Base-by-base conservation (phyloP, 1,140 invertebrate genomes). In the Meloidogyne exigua region DNA sequence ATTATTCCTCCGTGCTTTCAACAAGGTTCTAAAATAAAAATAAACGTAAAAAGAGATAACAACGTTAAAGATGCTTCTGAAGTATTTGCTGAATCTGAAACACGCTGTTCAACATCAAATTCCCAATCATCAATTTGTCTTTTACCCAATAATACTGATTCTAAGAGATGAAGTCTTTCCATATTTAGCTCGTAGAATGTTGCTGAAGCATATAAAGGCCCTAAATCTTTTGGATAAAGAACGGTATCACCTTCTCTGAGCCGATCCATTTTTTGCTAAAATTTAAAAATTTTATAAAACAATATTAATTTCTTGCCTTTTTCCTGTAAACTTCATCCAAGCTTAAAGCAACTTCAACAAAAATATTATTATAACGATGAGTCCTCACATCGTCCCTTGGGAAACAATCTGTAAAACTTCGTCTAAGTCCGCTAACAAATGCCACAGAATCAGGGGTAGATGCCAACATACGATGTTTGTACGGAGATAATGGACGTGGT, bases 181-280 rank as follows among this genome's bases (percentile, higher is more conserved):
- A 73, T 28, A 65, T 73, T 73, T 65, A 73, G 23, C 4, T 57
- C 42, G 7, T 73, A 64, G 28, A 62, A 73, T 42, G 72, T 73
- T 26, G 72, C 72, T 23, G 72, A 73, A 0, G 72, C 72, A 32
- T 65, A 73, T 0, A 73, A 65, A 5, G 72, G 72, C 1, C 57
- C 66, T 11, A 73, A 57, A 44, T 28, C 28, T 64, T 73, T 25
- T 10, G 28, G 44, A 23, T 42, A 42, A 25, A 57, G 42, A 21
- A 73, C 72, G 18, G 72, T 62, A 13, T 73, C 72, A 13, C 72
- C 72, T 32, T 73, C 72, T 32, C 42, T 25, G 7, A 73, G 42
- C 12, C 65, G 57, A 36, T 57, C 57, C 57, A 73, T 64, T n/a
- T 73, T 73, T 21, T 73, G 57, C 72, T 73, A 13, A 73, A 73